Conservation (phyloP, 2,888 invertebrate genomes). For the Teleiodes luculella region DNA sequence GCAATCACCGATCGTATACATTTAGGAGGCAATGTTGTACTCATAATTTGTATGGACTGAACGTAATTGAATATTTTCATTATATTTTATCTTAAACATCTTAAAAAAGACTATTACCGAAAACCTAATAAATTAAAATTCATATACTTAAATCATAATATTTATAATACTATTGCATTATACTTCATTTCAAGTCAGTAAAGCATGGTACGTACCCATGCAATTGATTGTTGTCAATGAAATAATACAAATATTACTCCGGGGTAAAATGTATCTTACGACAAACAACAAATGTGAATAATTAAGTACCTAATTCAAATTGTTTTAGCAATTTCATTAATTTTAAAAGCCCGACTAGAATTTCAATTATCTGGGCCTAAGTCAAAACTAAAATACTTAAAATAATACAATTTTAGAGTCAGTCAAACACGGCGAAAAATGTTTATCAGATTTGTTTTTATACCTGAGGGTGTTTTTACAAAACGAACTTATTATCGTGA, state of each 20-base stretch:
- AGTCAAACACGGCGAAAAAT: neutral
- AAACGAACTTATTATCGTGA: no score
- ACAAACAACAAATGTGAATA: no score
- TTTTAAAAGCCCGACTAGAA: neutral
- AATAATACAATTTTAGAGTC: neutral
- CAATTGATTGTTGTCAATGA: neutral
- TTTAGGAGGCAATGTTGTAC: no score
- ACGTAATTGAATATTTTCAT: no score
- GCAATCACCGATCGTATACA: no score
- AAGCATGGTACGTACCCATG: neutral
- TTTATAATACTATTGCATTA: slow-evolving; percentile 8
- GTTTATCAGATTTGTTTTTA: no score
- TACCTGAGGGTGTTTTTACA: no score
- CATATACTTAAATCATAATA: neutral
- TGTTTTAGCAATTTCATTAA: neutral
- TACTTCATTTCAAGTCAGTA: neutral
- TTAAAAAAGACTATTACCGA: neutral
- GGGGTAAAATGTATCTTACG: no score
- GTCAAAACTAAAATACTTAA: neutral
- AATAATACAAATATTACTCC: no score
- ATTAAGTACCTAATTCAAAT: no score
- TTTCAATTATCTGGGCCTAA: neutral
- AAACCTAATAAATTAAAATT: neutral
- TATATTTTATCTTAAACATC: neutral
- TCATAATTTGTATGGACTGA: no score